Conservation (phyloP, 35 echinoderm and acorn worm species). For the Ophioderma brevispina region DNA sequence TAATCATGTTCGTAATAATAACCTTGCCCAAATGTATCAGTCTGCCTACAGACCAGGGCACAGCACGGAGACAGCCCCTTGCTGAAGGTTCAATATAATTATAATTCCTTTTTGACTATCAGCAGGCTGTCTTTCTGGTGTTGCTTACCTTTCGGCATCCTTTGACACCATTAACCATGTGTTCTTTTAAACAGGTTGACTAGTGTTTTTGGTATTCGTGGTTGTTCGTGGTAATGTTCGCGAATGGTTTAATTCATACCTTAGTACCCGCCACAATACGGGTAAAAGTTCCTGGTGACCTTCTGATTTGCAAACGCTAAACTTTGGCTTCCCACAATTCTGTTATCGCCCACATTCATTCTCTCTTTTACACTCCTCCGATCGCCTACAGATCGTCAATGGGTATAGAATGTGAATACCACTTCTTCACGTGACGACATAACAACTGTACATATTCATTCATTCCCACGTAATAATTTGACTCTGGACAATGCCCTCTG, state of each 20-base stretch:
- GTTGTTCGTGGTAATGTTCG: not conserved
- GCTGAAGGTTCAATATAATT: not conserved
- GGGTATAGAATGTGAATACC: not conserved
- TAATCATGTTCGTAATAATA: slow-evolving; percentile 19
- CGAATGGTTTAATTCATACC: not conserved
- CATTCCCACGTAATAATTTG: not conserved
- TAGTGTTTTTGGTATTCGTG: not conserved
- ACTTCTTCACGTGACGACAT: not conserved
- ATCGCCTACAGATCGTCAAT: not conserved
- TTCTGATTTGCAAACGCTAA: not conserved
- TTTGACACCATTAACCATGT: not conserved
- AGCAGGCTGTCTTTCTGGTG: not conserved
- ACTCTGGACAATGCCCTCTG: not conserved
- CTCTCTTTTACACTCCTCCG: not conserved
- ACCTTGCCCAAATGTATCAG: slow-evolving; percentile 17
- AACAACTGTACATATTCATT: not conserved
- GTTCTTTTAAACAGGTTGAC: slow-evolving; percentile 26
- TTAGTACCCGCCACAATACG: not conserved
- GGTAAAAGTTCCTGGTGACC: not conserved
- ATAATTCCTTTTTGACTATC: not conserved
- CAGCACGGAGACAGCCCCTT: slow-evolving; percentile 12
- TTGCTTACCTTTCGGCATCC: not conserved
- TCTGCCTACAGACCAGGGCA: slow-evolving; percentile 17
- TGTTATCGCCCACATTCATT: not conserved
- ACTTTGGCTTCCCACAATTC: slow-evolving; percentile 10